Conservation (phyloP, 2,797 vertebrate species). For the Peromyscus attwateri region DNA sequence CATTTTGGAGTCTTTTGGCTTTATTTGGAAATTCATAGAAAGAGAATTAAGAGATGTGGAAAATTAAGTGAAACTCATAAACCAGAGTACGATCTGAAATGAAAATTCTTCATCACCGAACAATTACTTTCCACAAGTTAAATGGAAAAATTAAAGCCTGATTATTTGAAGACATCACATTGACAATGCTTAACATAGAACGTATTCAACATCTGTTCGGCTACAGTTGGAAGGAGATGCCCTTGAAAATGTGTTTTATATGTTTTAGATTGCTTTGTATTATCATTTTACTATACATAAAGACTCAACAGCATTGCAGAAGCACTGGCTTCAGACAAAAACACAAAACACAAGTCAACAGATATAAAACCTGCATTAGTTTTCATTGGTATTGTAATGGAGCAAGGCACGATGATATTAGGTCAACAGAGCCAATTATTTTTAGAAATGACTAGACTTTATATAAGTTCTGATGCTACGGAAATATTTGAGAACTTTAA, state of each 20-base stretch:
- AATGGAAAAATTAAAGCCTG: conserved; percentile 52
- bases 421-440: conserved; percentile 74
- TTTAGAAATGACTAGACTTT: conserved; percentile 68
- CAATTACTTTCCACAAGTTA: conserved; percentile 67
- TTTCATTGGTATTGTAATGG: conserved; percentile 66
- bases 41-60: conserved; percentile 51
- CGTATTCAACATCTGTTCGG: conserved; percentile 69
- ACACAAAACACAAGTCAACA: conserved; percentile 68
- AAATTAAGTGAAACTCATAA: conserved; percentile 66
- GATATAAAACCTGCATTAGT: conserved; percentile 67
- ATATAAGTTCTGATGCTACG: conserved; percentile 44
- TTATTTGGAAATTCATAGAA: conserved; percentile 70
- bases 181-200: conserved; percentile 68
- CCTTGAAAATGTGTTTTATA: conserved; percentile 64
- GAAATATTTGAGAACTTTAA: conserved; percentile 62
- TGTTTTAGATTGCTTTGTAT: conserved; percentile 70
- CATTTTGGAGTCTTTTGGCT: conserved; percentile 65
- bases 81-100: conserved; percentile 61
- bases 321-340: conserved; percentile 50
- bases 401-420: conserved; percentile 68
- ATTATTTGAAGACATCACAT: conserved; percentile 46
- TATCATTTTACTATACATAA: conserved; percentile 67
- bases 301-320: conserved; percentile 48
- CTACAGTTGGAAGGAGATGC: conserved; percentile 29
- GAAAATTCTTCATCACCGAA: conserved; percentile 70